Evolutionary conservation across 2,888 invertebrate genomes (phyloP), one percentile per base, ranked within the genome.

Genomic region (Scelioninae gen. 2): DNA sequence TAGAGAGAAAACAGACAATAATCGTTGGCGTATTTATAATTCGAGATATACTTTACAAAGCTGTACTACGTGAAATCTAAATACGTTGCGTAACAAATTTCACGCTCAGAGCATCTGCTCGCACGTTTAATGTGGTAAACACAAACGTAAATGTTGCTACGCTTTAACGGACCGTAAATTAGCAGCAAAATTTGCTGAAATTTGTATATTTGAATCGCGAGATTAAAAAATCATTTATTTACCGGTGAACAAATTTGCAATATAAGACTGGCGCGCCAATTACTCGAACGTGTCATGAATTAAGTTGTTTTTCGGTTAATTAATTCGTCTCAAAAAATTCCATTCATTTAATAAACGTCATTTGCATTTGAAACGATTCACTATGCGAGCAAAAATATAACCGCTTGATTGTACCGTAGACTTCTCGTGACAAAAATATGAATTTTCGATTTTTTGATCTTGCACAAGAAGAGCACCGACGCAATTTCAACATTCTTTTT

Each of bases 51-150:
- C 25, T 37, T 39, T 25, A 39, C 25, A 39, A 22, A 15, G 53
- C 15, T 53, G 15, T 39, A 15, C 15, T 11, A 37, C 52, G 52
- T 35, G 35, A 25, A 53, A 39, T 11, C 25, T 39, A 37, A 53
- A 53, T 15, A 25, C 2, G 22, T 53, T 53, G 53, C 53, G 15
- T 25, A 53, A 53, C 22, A 5, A 46, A 39, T 25, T 53, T 53
- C 39, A 39, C 9, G 39, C 39, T 53, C 37, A 6, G 39, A 39
- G 39, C 53, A 53, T 53, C 53, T 53, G 52, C 35, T 15, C 35
- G 35, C 19, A 28, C 13, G 7, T 10, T 3, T 33, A 31, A 33
- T 16, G 33, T 18, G 18, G 33, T 33, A 33, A 50, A 50, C n/a
- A n/a, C n/a, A n/a, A n/a, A n/a, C n/a, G n/a, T n/a, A n/a, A n/a